phyloP scores from a whole-genome alignment of 1,140 invertebrate species.

The Pinna nobilis region DNA sequence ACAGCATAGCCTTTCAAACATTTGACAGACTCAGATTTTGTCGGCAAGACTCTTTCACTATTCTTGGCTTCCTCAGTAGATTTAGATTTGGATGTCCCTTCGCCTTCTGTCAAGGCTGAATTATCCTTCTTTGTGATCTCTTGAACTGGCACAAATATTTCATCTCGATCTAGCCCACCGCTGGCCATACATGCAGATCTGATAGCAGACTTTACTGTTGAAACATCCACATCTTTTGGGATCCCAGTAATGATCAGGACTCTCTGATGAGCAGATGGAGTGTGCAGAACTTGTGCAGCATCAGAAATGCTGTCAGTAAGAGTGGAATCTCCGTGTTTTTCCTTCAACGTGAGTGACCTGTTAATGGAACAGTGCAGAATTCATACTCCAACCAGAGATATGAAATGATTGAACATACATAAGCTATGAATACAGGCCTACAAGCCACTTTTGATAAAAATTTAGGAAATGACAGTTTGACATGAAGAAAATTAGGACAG shows the following conservation, averaged over 20 bases:
- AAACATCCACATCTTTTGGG: slow-evolving; percentile 53
- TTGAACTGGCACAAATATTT: slow-evolving; percentile 61
- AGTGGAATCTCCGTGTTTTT: slow-evolving; percentile 59
- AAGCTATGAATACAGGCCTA: too few relatives aligned
- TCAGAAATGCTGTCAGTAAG: slow-evolving; percentile 65
- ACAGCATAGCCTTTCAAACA: slow-evolving; percentile 64
- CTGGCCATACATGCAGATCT: slow-evolving; percentile 56
- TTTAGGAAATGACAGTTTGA: too few relatives aligned
- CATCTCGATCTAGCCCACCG: slow-evolving; percentile 67
- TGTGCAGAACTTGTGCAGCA: slow-evolving; percentile 56
- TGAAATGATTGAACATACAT: background rate
- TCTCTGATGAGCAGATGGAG: slow-evolving; percentile 62
- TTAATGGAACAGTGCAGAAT: background rate
- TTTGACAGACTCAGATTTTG: slow-evolving; percentile 1
- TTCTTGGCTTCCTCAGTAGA: slow-evolving; percentile 9
- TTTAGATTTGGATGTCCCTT: slow-evolving; percentile 4
- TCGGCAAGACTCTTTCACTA: background rate
- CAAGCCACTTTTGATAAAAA: too few relatives aligned
- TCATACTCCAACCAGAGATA: too few relatives aligned
- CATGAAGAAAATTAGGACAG: too few relatives aligned
- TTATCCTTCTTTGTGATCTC: background rate
- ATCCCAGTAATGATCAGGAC: slow-evolving; percentile 70
- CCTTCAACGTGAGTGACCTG: slow-evolving; percentile 61
- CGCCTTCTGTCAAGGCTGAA: background rate
- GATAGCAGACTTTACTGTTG: slow-evolving; percentile 57